Conservation (phyloP, 92 coral and sea anemone species). For the Montipora capitata region DNA sequence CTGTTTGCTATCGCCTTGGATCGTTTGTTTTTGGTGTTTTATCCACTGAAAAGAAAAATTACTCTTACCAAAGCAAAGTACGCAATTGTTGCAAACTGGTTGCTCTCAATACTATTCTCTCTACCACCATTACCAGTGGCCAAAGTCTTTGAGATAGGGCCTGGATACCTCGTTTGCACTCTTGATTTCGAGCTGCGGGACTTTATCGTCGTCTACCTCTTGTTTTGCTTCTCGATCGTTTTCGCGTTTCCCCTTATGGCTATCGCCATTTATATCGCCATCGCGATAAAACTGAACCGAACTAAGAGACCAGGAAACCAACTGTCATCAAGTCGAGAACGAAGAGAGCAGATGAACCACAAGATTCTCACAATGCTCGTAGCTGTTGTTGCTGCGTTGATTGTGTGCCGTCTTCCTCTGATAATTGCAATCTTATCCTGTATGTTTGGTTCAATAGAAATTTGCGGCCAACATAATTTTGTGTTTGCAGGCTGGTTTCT, state of each 20-base stretch:
- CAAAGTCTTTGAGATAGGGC: background rate
- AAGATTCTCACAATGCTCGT: conserved; percentile 72
- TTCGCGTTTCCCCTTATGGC: conserved; percentile 67
- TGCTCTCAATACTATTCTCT: conserved; percentile 46
- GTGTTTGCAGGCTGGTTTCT: conserved; percentile 48
- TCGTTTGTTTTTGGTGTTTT: conserved; percentile 80
- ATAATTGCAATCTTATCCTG: conserved; percentile 22
- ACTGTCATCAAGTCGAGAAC: conserved; percentile 62
- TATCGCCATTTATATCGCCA: conserved; percentile 72
- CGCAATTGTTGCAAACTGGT: conserved; percentile 57
- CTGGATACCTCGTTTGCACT: conserved; percentile 31
- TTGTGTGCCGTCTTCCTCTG: conserved; percentile 79
- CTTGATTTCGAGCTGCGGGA: background rate
- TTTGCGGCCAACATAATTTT: background rate
- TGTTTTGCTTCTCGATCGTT: conserved; percentile 34
- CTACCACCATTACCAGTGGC: conserved; percentile 58
- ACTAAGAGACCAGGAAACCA: conserved; percentile 76
- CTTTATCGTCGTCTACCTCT: conserved; percentile 18
- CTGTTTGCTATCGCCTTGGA: conserved; percentile 77
- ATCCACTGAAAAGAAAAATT: conserved; percentile 63
- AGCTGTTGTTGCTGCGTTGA: conserved; percentile 61
- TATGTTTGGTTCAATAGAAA: background rate
- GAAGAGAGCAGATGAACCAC: conserved; percentile 68
- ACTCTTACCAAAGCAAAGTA: conserved; percentile 40
- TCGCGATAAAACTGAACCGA: conserved; percentile 72